These are phyloP conservation scores for Tuta absoluta DNA, from an alignment of 2,888 invertebrate genomes.

Conservation along the genomic window DNA sequence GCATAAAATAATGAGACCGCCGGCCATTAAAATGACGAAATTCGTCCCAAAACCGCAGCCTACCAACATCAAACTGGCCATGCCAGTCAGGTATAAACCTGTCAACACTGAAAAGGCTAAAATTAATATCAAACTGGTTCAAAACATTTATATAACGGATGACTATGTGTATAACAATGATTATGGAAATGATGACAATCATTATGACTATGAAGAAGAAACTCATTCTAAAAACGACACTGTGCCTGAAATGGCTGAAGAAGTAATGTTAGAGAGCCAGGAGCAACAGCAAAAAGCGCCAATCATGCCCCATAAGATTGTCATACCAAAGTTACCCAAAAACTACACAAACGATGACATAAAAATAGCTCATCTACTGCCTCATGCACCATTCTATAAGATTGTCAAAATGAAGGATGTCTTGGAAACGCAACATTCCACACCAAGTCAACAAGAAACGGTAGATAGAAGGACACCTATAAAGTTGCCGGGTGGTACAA, in stretches of 20 bases:
- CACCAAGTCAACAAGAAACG: not conserved
- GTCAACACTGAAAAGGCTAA: constrained; percentile 37
- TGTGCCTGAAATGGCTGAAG: constrained; percentile 68
- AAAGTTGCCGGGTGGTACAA: constrained; percentile 57
- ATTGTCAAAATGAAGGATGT: constrained; percentile 63
- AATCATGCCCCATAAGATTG: constrained; percentile 45
- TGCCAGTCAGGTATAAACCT: constrained; percentile 57
- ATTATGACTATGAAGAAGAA: constrained; percentile 35
- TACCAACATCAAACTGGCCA: constrained; percentile 39
- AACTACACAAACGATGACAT: constrained; percentile 44
- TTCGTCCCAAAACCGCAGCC: constrained; percentile 39
- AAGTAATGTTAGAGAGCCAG: constrained; percentile 55
- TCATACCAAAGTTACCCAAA: constrained; percentile 52
- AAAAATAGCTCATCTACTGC: constrained; percentile 58
- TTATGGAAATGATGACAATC: constrained; percentile 13
- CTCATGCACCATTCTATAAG: constrained; percentile 65
- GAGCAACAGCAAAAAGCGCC: constrained; percentile 41
- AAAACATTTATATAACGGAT: constrained; percentile 22
- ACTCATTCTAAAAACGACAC: constrained; percentile 36
- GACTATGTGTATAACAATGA: not conserved
- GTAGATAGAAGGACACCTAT: constrained; percentile 28
- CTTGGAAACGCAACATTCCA: not conserved
- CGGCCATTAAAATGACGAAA: constrained; percentile 56
- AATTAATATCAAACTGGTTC: constrained; percentile 49
- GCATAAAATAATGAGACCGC: constrained; percentile 37